Evolutionary conservation across 30 jellyfish, hydroid and myxozoan species (phyloP), one percentile per base, ranked within the genome.

Genomic region (Turritopsis dohrnii): DNA sequence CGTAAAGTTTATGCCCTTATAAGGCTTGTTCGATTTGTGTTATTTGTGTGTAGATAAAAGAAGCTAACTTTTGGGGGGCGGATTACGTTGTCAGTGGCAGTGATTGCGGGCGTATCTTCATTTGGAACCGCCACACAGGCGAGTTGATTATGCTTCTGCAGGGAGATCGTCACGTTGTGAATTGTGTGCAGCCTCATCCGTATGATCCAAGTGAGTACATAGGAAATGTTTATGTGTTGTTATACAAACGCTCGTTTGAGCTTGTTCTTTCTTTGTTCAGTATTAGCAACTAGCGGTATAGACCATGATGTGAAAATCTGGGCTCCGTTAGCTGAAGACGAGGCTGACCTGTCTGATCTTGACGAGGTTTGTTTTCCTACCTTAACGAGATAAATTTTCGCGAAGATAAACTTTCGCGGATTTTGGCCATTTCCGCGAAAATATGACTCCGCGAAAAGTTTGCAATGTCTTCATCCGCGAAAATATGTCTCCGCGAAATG

Each of bases 181-280:
- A 91, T 54, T 91, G 96, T 41, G 94, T 91, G 52, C 96, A 87
- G 83, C 96, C 96, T 1, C 97, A 91, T 53, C 97, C 97, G 0
- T 91, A 74, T 72, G 93, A 83, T 60, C 97, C 95, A 28, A 76
- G 97, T 91, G 60, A 65, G 94, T 54, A n/a, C 26, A 0, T 21
- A 26, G 17, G 0, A 1, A 27, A 27, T n/a, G n/a, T n/a, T n/a
- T n/a, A n/a, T n/a, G n/a, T n/a, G n/a, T n/a, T n/a, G n/a, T n/a
- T n/a, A n/a, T n/a, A n/a, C n/a, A n/a, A n/a, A n/a, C n/a, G n/a
- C n/a, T n/a, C n/a, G n/a, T n/a, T n/a, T n/a, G n/a, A n/a, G n/a
- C n/a, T n/a, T n/a, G n/a, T n/a, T n/a, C n/a, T n/a, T n/a, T n/a
- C n/a, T n/a, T n/a, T n/a, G n/a, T n/a, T 80, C 65, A 91, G 97